These are phyloP conservation scores for Promerops cafer DNA, from an alignment of 2,113 vertebrate genomes.

Conservation along the genomic window DNA sequence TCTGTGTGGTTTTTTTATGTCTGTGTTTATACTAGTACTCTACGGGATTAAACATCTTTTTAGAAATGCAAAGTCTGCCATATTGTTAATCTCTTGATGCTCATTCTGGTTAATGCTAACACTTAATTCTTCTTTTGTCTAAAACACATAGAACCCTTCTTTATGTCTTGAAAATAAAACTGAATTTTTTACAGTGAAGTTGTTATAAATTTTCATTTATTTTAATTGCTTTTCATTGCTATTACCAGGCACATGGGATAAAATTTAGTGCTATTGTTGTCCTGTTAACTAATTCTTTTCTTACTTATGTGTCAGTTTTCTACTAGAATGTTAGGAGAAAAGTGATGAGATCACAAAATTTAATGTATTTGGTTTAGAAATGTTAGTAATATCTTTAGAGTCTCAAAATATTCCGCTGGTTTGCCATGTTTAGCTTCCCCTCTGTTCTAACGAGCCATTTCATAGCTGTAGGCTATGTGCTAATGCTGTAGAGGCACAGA, in stretches of 20 bases:
- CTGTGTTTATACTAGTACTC: conserved; percentile 37
- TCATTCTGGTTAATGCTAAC: not conserved
- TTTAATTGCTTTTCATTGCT: not conserved
- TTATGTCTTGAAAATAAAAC: not conserved
- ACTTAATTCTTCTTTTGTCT: not conserved
- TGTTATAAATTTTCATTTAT: not conserved
- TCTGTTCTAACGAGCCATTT: not conserved
- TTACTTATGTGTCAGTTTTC: not conserved
- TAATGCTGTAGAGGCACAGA: not conserved
- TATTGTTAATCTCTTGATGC: conserved; percentile 24
- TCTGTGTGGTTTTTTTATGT: not conserved
- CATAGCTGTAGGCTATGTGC: not conserved
- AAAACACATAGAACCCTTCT: not conserved
- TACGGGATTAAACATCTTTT: conserved; percentile 12
- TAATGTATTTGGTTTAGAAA: not conserved
- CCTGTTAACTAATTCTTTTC: not conserved
- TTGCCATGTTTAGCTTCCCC: not conserved
- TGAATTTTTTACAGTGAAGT: not conserved
- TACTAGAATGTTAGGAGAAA: not conserved
- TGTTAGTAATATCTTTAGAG: not conserved
- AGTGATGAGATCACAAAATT: not conserved
- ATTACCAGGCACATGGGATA: not conserved
- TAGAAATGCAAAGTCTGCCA: conserved; percentile 30
- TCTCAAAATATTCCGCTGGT: not conserved
- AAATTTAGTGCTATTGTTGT: not conserved